These are phyloP conservation scores for Myotis davidii DNA, from an alignment of 2,113 vertebrate genomes.

Conservation along the genomic window DNA sequence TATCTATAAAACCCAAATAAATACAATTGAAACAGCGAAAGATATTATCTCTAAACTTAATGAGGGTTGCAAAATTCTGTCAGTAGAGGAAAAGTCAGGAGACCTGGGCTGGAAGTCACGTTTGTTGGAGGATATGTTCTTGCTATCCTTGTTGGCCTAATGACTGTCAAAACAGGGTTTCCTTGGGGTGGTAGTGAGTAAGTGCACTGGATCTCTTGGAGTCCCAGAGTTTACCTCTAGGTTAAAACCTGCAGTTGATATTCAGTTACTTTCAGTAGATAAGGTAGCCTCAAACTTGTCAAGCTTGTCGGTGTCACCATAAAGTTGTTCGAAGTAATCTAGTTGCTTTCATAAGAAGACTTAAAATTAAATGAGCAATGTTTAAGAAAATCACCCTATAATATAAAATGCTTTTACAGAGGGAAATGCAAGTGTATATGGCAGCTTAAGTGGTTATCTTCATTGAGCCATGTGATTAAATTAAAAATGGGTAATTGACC, in stretches of 20 bases:
- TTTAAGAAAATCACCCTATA: neutral
- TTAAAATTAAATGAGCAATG: neutral
- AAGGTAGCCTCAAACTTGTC: neutral
- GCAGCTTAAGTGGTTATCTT: neutral
- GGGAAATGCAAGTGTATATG: neutral
- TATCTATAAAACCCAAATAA: neutral
- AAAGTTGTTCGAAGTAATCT: neutral
- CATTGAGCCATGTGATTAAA: neutral
- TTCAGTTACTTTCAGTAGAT: neutral
- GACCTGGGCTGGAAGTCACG: neutral
- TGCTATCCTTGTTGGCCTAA: neutral
- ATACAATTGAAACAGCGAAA: neutral
- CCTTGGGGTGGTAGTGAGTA: neutral
- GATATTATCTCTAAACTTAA: neutral
- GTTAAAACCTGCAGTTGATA: neutral
- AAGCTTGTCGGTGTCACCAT: neutral
- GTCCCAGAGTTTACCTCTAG: neutral
- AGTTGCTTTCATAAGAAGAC: neutral
- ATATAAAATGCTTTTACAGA: neutral
- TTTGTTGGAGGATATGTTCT: neutral
- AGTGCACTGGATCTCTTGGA: neutral
- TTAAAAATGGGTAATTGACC: neutral
- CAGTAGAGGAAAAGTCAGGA: neutral
- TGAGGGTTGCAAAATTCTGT: neutral
- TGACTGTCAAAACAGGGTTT: neutral